phyloP scores from a whole-genome alignment of 2,888 invertebrate species.

The Athalia rosae region DNA sequence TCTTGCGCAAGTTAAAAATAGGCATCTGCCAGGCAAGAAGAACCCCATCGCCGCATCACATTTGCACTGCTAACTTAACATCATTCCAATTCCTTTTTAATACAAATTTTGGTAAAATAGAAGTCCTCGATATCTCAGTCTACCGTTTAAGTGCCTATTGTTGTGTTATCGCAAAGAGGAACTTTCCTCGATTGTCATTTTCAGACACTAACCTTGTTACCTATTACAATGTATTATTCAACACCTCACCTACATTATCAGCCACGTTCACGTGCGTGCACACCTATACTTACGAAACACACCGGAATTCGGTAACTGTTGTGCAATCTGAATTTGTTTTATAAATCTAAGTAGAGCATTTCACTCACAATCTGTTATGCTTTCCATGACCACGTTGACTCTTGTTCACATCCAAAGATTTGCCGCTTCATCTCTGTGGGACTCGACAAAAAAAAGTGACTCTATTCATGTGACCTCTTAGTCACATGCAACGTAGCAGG shows the following conservation, averaged over 20 bases:
- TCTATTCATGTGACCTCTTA: no score
- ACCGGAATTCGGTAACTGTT: constrained; percentile 12
- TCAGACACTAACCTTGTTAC: constrained; percentile 14
- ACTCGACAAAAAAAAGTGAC: no score
- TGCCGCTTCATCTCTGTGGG: no score
- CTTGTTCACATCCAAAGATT: neutral
- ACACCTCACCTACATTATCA: neutral
- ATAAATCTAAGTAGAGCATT: constrained; percentile 16
- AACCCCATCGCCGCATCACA: constrained; percentile 11
- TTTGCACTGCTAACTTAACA: constrained; percentile 11
- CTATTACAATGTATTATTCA: constrained; percentile 4
- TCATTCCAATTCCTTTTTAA: neutral
- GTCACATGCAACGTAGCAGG: no score
- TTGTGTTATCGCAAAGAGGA: neutral
- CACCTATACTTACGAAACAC: neutral
- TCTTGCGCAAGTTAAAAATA: constrained; percentile 65
- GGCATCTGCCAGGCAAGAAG: constrained; percentile 51
- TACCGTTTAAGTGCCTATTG: neutral
- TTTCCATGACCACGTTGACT: neutral
- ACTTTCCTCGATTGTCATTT: constrained; percentile 4
- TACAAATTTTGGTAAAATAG: neutral
- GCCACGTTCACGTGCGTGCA: neutral
- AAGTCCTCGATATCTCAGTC: neutral
- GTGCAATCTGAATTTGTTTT: constrained; percentile 17
- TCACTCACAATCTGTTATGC: neutral